Base-by-base conservation (phyloP, 2,888 invertebrate species). In the Machimus atricapillus region DNA sequence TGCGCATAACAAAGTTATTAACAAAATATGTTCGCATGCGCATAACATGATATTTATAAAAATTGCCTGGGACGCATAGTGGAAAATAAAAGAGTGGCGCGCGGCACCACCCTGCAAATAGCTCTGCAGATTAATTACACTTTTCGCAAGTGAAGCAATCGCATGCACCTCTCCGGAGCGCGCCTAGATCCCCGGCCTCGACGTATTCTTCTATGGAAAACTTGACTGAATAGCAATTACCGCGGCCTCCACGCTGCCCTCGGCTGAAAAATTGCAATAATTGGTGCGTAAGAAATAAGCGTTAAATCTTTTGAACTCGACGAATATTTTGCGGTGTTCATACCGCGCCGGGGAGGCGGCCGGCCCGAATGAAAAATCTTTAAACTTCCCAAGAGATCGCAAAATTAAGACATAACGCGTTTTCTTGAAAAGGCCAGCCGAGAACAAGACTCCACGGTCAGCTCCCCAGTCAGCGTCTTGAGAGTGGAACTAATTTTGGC, bases 401-500 rank as follows among this genome's bases (percentile, higher is more conserved):
- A n/a, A 82, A 82, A 82, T 82, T 82, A 58, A 82, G 82, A 82
- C 82, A 82, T 82, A 82, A 82, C 34, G 58, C 58, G 31, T 23
- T 23, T 34, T 46, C 31, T 12, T 31, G 52, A 52, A 27, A 31
- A 27, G 40, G 37, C 77, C 52, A 79, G 31, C 79, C 23, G 23
- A 2, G 43, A 46, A 46, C 43, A 46, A 46, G 43, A 46, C 43
- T 46, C 43, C 79, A 52, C 79, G 79, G 58, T 43, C 27, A 81
- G 52, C 56, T 58, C n/a, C 82, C 12, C 66, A 58, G 78, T 19
- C 43, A 19, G 40, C 23, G 23, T 37, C 76, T 31, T 34, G 31
- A 34, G 37, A 58, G 82, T 82, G 82, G 82, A 82, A 82, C 82
- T 82, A 82, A 82, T 82, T 82, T 81, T 82, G 58, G 58, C 58